Evolutionary conservation across 2,888 invertebrate species (phyloP), one percentile per base, ranked within the genome.

Genomic region (Laspeyria flexula): DNA sequence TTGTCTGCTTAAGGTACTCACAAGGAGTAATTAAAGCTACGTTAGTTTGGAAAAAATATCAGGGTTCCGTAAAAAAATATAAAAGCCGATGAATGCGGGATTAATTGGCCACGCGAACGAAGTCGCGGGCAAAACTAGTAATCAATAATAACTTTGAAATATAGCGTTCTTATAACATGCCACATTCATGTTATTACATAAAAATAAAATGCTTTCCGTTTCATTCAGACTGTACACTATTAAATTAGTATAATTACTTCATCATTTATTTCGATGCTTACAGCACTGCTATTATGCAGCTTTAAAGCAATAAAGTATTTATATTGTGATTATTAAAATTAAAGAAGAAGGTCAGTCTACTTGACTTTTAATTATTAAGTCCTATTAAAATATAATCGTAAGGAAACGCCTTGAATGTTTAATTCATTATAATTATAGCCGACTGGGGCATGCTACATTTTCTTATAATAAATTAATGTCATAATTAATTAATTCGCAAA

Each of bases 351-450:
- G 81, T 75, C 79, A 73, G 52, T 47, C 73, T 74, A 74, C 71
- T 79, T 75, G 60, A 66, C 66, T 73, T 69, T 73, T 79, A 83
- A 83, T 85, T 81, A 80, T 83, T 79, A 79, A 80, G 57, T 72
- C 73, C 72, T 69, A 81, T 80, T 85, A 81, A 81, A 78, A 75
- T 65, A 79, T 80, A 79, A 81, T 68, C 65, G 77, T 73, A 75
- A 82, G 86, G 84, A 85, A 86, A 84, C 71, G 75, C 75, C 81
- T 77, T 79, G 81, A 74, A 68, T 67, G 59, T 60, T 75, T 77
- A 77, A 83, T 79, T 75, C 67, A 64, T 66, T 62, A 71, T 77
- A 77, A 76, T 75, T 73, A 75, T 62, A 64, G 27, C 21, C 10
- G 43, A 31, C 37, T 13, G 34, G 25, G 31, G 53, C 38, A 25